phyloP scores from a whole-genome alignment of 2,797 vertebrate genomes.

The Chromis chromis region DNA sequence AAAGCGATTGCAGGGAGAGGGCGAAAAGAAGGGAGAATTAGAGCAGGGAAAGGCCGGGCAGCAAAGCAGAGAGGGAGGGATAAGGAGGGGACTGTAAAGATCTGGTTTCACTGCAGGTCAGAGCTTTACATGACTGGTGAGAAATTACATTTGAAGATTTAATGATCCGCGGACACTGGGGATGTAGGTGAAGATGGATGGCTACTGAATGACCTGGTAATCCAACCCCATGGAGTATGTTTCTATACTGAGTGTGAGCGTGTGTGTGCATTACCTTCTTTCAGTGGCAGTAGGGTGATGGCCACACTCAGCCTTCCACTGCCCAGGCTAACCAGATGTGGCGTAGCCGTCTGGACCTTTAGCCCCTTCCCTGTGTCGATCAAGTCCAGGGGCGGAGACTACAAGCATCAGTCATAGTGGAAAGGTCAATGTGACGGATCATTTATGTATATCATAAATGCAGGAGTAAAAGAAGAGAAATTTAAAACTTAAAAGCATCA shows the following conservation, averaged over 20 bases:
- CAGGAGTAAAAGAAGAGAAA: neutral
- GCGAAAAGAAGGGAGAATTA: neutral
- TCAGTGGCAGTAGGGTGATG: conserved; percentile 86
- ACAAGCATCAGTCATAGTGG: conserved; percentile 31
- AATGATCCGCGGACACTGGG: neutral
- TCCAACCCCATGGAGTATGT: neutral
- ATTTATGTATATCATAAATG: neutral
- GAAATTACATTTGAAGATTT: conserved; percentile 29
- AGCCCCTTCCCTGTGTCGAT: conserved; percentile 86
- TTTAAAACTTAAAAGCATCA: too few relatives aligned
- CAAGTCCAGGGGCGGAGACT: conserved; percentile 84
- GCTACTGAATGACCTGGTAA: conserved; percentile 14
- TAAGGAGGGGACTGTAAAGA: neutral
- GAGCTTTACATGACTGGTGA: conserved; percentile 8
- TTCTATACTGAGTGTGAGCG: conserved; percentile 6
- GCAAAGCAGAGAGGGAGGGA: conserved; percentile 1
- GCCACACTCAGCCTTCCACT: conserved; percentile 87
- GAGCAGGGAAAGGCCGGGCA: neutral
- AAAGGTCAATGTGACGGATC: conserved; percentile 12
- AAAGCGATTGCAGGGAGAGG: neutral
- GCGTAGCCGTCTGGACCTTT: conserved; percentile 84
- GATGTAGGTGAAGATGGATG: conserved; percentile 26
- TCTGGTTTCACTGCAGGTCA: conserved; percentile 31
- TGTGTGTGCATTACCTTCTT: conserved; percentile 81
- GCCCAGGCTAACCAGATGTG: conserved; percentile 88